Conservation (phyloP, 2,888 invertebrate genomes). For the Fissipunctia ypsillon region DNA sequence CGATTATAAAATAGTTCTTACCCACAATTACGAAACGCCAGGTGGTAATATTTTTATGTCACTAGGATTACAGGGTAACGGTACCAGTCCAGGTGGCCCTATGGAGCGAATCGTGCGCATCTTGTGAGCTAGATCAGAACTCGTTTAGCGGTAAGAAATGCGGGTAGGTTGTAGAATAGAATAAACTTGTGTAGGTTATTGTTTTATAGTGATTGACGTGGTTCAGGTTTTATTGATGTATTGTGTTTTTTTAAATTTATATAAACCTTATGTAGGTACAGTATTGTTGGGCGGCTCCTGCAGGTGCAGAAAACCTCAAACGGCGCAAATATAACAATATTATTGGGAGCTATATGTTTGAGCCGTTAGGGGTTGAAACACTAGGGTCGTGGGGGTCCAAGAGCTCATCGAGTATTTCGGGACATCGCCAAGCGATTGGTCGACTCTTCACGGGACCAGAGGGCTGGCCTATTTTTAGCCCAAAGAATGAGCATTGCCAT, state of each 20-base stretch:
- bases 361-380: too few species aligned
- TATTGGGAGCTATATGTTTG: too few species aligned
- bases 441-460: too few species aligned
- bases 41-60: conserved; percentile 85
- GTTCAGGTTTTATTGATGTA: not conserved
- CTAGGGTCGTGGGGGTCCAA: too few species aligned
- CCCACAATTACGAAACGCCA: conserved; percentile 70
- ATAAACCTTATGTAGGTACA: not conserved
- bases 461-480: too few species aligned
- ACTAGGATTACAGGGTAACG: conserved; percentile 85
- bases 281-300: too few species aligned
- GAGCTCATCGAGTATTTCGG: too few species aligned
- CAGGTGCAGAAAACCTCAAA: too few species aligned
- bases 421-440: too few species aligned
- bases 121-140: conserved; percentile 53
- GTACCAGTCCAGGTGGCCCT: conserved; percentile 65
- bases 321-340: too few species aligned
- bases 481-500: too few species aligned
- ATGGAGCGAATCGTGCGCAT: conserved; percentile 33
- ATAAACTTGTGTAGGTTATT: conserved; percentile 12
- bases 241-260: not conserved
- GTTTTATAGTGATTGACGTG: conserved; percentile 7
- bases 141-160: conserved; percentile 44
- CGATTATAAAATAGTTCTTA: conserved; percentile 55
- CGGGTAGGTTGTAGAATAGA: not conserved